phyloP scores from a whole-genome alignment of 2,888 invertebrate genomes.

The Digitonthophagus gazella region DNA sequence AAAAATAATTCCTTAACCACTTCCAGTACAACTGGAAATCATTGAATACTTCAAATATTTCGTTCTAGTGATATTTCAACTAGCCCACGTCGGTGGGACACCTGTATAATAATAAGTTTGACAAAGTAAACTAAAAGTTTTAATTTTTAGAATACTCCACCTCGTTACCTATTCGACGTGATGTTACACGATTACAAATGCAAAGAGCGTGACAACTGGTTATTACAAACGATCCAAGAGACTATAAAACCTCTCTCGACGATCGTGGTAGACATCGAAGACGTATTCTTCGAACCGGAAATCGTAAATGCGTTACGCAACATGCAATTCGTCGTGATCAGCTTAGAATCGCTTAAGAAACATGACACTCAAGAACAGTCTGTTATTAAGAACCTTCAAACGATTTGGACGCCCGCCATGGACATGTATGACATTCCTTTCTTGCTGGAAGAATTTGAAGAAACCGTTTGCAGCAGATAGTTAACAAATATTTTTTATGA shows the following conservation, averaged over 20 bases:
- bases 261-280: not conserved
- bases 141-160: not conserved
- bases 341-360: conserved; percentile 35
- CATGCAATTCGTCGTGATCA: conserved; percentile 30
- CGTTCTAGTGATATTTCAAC: too few relatives aligned
- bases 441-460: not conserved
- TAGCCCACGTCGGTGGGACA: too few relatives aligned
- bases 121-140: not conserved
- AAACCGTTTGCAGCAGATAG: too few relatives aligned
- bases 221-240: not conserved
- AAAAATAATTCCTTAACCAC: too few relatives aligned
- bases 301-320: not conserved
- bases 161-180: not conserved
- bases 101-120: too few relatives aligned
- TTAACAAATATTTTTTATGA: not conserved
- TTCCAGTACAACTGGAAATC: too few relatives aligned
- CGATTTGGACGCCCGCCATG: conserved; percentile 66
- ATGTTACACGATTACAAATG: not conserved
- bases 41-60: too few relatives aligned
- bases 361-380: conserved; percentile 35
- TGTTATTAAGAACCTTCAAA: conserved; percentile 52
- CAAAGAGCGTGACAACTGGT: not conserved
- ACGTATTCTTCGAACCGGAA: not conserved
- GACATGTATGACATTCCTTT: conserved; percentile 53
- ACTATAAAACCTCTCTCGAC: not conserved